Base-by-base conservation (phyloP, 2,113 vertebrate species). In the Scolopax mira region DNA sequence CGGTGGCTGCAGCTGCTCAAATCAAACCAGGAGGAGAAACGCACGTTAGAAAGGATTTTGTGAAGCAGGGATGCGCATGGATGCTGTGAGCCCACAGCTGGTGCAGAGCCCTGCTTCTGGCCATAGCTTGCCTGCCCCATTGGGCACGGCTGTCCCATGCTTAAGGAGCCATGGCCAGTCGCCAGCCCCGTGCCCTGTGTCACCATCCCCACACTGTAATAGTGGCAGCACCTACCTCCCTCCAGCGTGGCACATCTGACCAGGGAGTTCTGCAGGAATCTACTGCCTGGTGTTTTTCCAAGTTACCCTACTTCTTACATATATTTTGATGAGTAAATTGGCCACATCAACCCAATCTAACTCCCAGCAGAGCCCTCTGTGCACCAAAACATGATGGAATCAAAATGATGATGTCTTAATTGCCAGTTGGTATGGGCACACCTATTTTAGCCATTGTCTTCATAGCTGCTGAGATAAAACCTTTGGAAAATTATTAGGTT, bases 91-190 rank as follows among this genome's bases (percentile, higher is more conserved):
- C 51, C n/a, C 0, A 0, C 61, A 41, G 35, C 39, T 42, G 51
- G 22, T 37, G 28, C 74, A 46, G 61, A 74, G 27, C 75, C 25
- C 75, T 48, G 19, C 46, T n/a, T 28, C 44, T 54, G 44, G 18
- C 37, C 3, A 4, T 0, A 2, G 10, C 24, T 69, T 3, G 0
- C 52, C 33, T 52, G 55, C 55, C 18, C n/a, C 1, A 0, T 18
- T 0, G 4, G 49, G 18, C 31, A 90, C 1, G 1, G 64, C 30
- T 3, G 3, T 16, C 21, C 30, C 1, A 1, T 0, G 0, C 37
- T 39, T 4, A 2, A 27, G 54, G 15, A 54, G 16, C 42, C 5
- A 6, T 2, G 1, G 31, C 60, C 2, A 4, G 51, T 23, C 3
- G 1, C 67, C 92, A 71, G 35, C 55, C 70, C 37, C 4, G 0